Conservation (phyloP, 2,797 vertebrate species). For the Sarcophilus harrisii region DNA sequence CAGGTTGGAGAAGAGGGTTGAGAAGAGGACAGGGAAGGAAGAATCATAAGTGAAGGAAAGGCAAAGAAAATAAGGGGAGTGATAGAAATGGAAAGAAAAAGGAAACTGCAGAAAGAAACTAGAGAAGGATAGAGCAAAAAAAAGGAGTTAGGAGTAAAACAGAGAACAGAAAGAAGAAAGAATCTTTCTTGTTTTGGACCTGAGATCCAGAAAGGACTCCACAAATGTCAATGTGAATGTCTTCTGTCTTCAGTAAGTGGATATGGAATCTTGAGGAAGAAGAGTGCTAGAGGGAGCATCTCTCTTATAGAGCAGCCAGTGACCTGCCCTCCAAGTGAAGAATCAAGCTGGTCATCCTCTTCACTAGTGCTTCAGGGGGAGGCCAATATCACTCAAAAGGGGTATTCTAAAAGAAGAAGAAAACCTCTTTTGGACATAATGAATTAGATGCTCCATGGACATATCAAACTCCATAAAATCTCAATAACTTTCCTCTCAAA, state of each 20-base stretch:
- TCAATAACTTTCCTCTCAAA: background rate
- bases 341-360: background rate
- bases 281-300: background rate
- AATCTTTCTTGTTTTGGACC: background rate
- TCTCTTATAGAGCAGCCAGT: background rate
- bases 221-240: constrained; percentile 9
- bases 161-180: constrained; percentile 4
- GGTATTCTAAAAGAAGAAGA: constrained; percentile 74
- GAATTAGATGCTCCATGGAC: background rate
- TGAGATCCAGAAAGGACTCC: constrained; percentile 12
- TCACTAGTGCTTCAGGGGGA: background rate
- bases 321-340: background rate
- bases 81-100: background rate
- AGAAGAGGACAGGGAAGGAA: background rate
- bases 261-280: background rate
- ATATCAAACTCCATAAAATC: background rate
- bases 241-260: background rate
- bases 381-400: constrained; percentile 66
- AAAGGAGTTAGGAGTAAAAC: background rate
- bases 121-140: background rate
- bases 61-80: background rate
- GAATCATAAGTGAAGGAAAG: background rate
- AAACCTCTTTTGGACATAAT: background rate
- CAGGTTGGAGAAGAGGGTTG: constrained; percentile 1
- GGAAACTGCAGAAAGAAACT: background rate